Evolutionary conservation across 1,140 invertebrate species (phyloP).

Genomic region (Aplysia californica): DNA sequence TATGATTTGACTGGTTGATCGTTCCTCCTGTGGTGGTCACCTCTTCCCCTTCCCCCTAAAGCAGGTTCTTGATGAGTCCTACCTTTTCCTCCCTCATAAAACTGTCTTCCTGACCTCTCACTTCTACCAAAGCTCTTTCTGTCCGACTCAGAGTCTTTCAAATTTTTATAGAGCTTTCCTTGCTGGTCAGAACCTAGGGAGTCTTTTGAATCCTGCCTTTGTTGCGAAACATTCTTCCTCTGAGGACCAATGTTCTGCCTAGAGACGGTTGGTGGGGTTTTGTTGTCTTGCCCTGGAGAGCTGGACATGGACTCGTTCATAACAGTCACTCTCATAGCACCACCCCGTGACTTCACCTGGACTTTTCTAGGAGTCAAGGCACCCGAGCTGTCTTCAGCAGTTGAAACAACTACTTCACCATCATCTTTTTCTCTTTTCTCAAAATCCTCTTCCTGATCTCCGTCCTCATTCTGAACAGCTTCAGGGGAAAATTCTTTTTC

Average conservation of each 20-base stretch:
- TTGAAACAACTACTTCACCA: not conserved
- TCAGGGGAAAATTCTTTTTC: constrained; percentile 23
- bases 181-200: not conserved
- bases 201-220: constrained; percentile 5
- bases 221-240: not conserved
- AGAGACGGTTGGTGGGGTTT: not conserved
- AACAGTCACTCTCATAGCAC: constrained; percentile 21
- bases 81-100: no score
- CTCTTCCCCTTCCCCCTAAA: no score
- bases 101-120: no score
- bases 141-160: no score
- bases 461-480: not conserved
- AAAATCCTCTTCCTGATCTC: not conserved
- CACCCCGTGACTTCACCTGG: constrained; percentile 5
- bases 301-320: constrained; percentile 15
- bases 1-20: not conserved
- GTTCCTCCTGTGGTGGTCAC: no score
- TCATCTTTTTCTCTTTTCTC: no score
- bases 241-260: not conserved
- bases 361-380: constrained; percentile 15
- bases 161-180: no score
- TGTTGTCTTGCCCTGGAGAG: not conserved
- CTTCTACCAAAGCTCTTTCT: no score
- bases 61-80: no score
- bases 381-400: not conserved